Base-by-base conservation (phyloP, 2,888 invertebrate species). In the Trissoscelio sp. region DNA sequence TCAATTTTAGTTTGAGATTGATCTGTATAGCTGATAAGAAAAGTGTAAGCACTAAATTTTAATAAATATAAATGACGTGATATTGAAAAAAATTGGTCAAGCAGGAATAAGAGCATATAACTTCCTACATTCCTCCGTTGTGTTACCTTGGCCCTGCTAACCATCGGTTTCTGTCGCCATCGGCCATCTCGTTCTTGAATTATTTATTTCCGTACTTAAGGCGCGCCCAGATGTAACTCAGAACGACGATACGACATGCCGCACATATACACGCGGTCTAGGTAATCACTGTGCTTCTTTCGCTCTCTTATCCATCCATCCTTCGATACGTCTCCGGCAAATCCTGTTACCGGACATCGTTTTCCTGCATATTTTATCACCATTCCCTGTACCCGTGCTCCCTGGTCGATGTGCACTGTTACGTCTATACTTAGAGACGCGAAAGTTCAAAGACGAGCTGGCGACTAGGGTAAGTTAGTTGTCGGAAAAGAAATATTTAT, bases 301-400 rank as follows among this genome's bases (percentile, higher is more conserved):
- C 81, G 81, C 81, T 73, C 79, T 73, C 81, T 83, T 78, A 84
- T 86, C 82, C 70, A 66, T 81, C 83, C 79, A 85, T 84, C 81
- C 79, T 79, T 75, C 81, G 81, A 75, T 79, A 77, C 79, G 74
- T 74, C 82, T 79, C 67, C 77, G 60, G 85, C 82, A 88, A 88
- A 88, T 88, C 88, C 88, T 85, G 87, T 89, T 88, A 88, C 85
- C 87, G 88, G 87, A 86, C 88, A 87, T 87, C 86, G 86, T 84
- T 83, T 79, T 51, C 78, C 70, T 88, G 86, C 87, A 88, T 88
- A 83, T 88, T 88, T 88, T 86, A 89, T 87, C 85, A 85, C 82
- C 75, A 57, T 80, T 83, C 83, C 78, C 80, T 73, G 74, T 75
- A 79, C 74, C 75, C 78, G 57, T 81, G 72, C 69, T 81, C 70